phyloP scores from a whole-genome alignment of 2,797 vertebrate species.

The Tragopan temminckii region DNA sequence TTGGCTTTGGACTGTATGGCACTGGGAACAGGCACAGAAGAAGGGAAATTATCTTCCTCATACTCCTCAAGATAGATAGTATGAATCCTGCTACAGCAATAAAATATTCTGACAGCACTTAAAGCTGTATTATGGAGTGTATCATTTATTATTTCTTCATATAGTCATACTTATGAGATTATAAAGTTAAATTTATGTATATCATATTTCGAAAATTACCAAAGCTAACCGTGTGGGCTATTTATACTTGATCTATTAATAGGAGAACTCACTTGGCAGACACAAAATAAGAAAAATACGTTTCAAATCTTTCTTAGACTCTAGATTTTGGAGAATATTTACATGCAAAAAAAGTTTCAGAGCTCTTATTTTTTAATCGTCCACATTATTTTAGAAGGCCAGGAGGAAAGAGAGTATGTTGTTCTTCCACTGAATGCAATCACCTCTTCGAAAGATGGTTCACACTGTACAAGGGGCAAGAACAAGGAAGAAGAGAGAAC shows the following conservation, averaged over 20 bases:
- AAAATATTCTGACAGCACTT: slow-evolving; percentile 48
- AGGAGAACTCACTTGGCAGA: slow-evolving; percentile 64
- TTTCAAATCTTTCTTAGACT: slow-evolving; percentile 54
- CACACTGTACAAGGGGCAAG: neutral
- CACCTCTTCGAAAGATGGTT: neutral
- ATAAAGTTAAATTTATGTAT: slow-evolving; percentile 82
- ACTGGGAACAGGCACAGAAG: neutral
- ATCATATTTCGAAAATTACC: slow-evolving; percentile 76
- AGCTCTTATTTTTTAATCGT: neutral
- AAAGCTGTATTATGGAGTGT: slow-evolving; percentile 51
- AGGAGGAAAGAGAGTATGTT: neutral
- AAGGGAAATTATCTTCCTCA: neutral
- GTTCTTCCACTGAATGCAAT: neutral
- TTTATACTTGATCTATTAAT: slow-evolving; percentile 77
- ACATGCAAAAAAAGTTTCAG: slow-evolving; percentile 6
- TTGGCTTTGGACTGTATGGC: neutral
- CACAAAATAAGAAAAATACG: slow-evolving; percentile 66
- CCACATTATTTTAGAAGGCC: neutral
- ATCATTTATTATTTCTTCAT: slow-evolving; percentile 75
- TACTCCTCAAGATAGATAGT: neutral
- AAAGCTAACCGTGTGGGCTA: slow-evolving; percentile 68
- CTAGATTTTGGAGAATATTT: slow-evolving; percentile 36
- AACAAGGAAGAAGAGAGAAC: neutral
- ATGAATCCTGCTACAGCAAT: slow-evolving; percentile 44
- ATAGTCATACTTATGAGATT: slow-evolving; percentile 72